phyloP scores from a whole-genome alignment of 2,113 vertebrate genomes.

The Nycticryphes semicollaris region DNA sequence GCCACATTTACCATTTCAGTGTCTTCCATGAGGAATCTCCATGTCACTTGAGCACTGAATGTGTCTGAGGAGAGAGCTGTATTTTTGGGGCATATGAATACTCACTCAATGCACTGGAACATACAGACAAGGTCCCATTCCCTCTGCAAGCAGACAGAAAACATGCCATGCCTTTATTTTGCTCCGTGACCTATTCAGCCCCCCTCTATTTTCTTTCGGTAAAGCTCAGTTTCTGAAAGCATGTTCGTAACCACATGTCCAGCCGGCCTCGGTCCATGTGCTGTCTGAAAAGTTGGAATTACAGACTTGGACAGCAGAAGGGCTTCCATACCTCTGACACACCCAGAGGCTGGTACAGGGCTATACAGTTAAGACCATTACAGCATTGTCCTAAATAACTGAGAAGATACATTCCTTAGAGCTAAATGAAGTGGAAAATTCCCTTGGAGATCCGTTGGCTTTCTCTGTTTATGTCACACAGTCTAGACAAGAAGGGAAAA shows the following conservation, averaged over 20 bases:
- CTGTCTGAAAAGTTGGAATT: neutral
- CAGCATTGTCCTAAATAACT: conserved; percentile 14
- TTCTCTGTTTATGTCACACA: conserved; percentile 19
- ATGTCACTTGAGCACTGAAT: neutral
- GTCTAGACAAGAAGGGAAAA: conserved; percentile 29
- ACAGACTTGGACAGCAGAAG: neutral
- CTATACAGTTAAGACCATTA: conserved; percentile 24
- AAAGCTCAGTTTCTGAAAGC: neutral
- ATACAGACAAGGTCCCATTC: neutral
- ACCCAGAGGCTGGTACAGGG: neutral
- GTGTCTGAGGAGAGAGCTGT: neutral
- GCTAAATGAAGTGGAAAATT: conserved; percentile 44
- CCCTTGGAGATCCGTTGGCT: conserved; percentile 20
- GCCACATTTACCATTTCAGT: neutral
- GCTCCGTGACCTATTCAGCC: neutral
- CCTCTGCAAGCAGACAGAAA: neutral
- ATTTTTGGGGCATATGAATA: neutral
- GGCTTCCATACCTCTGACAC: conserved; percentile 9
- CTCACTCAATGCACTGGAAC: neutral
- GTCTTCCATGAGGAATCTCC: neutral
- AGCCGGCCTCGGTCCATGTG: neutral
- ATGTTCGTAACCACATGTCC: neutral
- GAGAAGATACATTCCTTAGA: conserved; percentile 21
- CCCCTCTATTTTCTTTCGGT: neutral
- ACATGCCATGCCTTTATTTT: neutral